Evolutionary conservation across 2,797 vertebrate genomes (phyloP).

Genomic region (Arnoldichthys spilopterus): DNA sequence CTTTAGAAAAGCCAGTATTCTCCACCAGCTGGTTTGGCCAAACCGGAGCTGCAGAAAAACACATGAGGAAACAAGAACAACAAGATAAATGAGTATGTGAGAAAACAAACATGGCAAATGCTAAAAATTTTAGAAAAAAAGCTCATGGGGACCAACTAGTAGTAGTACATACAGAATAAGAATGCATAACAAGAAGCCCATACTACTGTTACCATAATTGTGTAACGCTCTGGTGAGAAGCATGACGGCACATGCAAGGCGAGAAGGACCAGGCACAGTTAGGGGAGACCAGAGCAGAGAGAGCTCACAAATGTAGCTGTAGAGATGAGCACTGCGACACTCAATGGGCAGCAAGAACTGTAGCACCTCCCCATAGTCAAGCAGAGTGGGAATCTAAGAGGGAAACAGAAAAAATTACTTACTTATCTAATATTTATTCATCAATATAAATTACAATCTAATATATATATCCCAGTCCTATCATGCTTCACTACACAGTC

Average conservation of each 20-base stretch:
- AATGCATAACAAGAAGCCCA: too few relatives aligned
- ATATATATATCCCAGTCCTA: background rate
- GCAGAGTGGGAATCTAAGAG: slow-evolving; percentile 85
- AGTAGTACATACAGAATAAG: too few relatives aligned
- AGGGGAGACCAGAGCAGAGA: slow-evolving; percentile 89
- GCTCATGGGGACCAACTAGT: too few relatives aligned
- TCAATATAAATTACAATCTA: too few relatives aligned
- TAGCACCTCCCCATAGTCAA: slow-evolving; percentile 92
- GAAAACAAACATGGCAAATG: too few relatives aligned
- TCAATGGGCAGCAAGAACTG: slow-evolving; percentile 80
- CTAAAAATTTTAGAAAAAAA: too few relatives aligned
- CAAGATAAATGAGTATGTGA: too few relatives aligned
- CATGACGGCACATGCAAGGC: slow-evolving; percentile 85
- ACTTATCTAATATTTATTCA: too few relatives aligned
- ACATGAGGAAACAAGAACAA: background rate
- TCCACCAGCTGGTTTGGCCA: slow-evolving; percentile 88
- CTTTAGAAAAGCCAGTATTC: slow-evolving; percentile 87
- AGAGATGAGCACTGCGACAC: slow-evolving; percentile 85
- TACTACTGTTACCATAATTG: slow-evolving; percentile 82
- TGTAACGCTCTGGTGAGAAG: slow-evolving; percentile 88
- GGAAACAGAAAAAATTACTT: background rate
- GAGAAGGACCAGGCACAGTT: slow-evolving; percentile 79
- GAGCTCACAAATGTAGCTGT: slow-evolving; percentile 93
- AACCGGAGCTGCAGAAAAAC: slow-evolving; percentile 78
- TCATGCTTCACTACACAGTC: background rate